Conservation (phyloP, 1,140 invertebrate genomes). For the Bombus consobrinus region DNA sequence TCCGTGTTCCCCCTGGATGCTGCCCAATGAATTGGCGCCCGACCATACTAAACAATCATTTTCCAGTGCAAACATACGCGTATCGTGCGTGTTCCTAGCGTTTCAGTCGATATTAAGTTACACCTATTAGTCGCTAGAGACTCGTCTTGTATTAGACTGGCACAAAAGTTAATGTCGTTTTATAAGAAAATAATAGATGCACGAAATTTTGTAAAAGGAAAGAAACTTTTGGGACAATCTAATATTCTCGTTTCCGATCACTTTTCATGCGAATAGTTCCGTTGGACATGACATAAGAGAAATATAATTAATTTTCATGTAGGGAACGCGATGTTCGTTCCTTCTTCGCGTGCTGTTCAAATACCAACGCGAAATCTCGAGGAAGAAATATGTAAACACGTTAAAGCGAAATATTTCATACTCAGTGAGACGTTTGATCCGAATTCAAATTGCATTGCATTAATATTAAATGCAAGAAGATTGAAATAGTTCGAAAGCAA, state of each 20-base stretch:
- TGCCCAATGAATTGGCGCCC: conserved; percentile 90
- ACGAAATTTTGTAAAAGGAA: no score
- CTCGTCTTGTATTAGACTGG: no score
- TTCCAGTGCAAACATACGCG: not conserved
- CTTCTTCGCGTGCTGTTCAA: no score
- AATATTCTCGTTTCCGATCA: no score
- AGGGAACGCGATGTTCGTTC: no score
- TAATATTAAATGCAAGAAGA: not conserved
- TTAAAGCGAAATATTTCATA: not conserved
- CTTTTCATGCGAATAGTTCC: no score
- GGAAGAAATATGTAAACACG: not conserved
- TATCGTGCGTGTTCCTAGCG: not conserved
- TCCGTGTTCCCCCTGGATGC: conserved; percentile 88
- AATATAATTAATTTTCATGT: not conserved
- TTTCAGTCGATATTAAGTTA: not conserved
- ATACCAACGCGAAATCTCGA: not conserved
- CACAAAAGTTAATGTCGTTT: no score
- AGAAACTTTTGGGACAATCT: no score
- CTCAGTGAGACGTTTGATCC: not conserved
- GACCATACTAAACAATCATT: conserved; percentile 85
- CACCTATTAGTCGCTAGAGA: not conserved
- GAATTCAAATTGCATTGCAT: not conserved
- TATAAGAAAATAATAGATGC: no score
- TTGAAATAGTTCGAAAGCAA: not conserved
- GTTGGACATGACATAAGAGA: no score